phyloP scores from a whole-genome alignment of 1,140 invertebrate genomes.

The Trichogramma pretiosum region DNA sequence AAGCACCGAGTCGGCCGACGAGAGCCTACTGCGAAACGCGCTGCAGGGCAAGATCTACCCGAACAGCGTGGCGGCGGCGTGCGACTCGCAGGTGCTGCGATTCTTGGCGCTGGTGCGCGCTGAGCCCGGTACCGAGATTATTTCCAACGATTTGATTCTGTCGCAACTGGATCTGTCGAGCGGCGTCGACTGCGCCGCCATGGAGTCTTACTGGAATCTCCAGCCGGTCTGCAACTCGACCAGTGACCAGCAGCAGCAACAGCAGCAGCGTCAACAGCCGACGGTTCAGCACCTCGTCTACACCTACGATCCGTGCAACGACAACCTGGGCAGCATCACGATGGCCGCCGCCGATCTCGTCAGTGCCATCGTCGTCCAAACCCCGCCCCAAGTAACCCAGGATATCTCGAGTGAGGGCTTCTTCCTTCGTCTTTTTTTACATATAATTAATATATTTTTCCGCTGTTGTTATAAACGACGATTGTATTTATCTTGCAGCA shows the following conservation, averaged over 20 bases:
- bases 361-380: slow-evolving; percentile 40
- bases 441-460: too few relatives aligned
- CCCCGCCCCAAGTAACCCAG: too few relatives aligned
- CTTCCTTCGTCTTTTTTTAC: too few relatives aligned
- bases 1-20: slow-evolving; percentile 50
- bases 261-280: too few relatives aligned
- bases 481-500: too few relatives aligned
- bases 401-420: too few relatives aligned
- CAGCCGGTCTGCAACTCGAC: slow-evolving; percentile 50
- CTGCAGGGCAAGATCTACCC: slow-evolving; percentile 59
- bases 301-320: slow-evolving; percentile 39
- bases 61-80: slow-evolving; percentile 20
- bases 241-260: slow-evolving; percentile 39
- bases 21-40: slow-evolving; percentile 69
- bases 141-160: slow-evolving; percentile 63
- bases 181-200: slow-evolving; percentile 63
- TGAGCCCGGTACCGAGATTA: too few relatives aligned
- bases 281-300: slow-evolving; percentile 44
- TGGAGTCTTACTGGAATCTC: slow-evolving; percentile 63
- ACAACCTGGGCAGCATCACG: slow-evolving; percentile 40
- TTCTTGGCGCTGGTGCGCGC: too few relatives aligned
- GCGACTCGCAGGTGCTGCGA: too few relatives aligned
- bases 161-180: slow-evolving; percentile 63
- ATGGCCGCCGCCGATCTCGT: slow-evolving; percentile 37
- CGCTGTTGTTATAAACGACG: too few relatives aligned